These are phyloP conservation scores for Diarsia mendica DNA, from an alignment of 2,888 invertebrate genomes.

Conservation along the genomic window DNA sequence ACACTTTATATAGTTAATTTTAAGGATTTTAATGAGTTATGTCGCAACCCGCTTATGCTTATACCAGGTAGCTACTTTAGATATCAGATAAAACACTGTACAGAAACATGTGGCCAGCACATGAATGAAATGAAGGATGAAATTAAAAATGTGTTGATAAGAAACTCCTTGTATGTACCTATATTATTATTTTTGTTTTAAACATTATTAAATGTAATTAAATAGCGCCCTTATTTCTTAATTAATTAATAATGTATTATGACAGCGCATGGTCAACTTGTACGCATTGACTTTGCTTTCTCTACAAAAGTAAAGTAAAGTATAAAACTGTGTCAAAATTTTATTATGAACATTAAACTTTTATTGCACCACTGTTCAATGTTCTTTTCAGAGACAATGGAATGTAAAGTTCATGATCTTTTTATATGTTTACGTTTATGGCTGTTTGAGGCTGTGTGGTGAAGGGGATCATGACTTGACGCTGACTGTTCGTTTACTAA, in stretches of 20 bases:
- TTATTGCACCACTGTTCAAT: conserved; percentile 2
- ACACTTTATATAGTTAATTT: neutral
- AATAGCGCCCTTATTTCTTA: conserved; percentile 4
- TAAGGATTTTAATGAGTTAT: neutral
- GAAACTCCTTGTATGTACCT: neutral
- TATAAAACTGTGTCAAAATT: conserved; percentile 13
- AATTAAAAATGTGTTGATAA: conserved; percentile 39
- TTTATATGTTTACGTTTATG: neutral
- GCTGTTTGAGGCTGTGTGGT: neutral
- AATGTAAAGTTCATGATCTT: neutral
- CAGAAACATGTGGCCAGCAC: conserved; percentile 59
- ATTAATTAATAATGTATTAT: neutral
- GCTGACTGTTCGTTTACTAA: neutral
- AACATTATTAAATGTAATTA: conserved; percentile 1
- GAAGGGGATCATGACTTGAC: neutral
- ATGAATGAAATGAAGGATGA: conserved; percentile 45
- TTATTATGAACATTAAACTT: conserved; percentile 15
- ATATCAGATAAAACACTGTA: conserved; percentile 1
- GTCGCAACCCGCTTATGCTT: neutral
- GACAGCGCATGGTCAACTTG: conserved; percentile 40
- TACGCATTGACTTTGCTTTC: conserved; percentile 39
- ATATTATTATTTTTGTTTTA: neutral
- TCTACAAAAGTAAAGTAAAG: neutral
- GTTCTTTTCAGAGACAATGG: neutral
- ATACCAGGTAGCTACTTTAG: neutral